Conservation (phyloP, 2,888 invertebrate species). For the Therioaphis trifolii region DNA sequence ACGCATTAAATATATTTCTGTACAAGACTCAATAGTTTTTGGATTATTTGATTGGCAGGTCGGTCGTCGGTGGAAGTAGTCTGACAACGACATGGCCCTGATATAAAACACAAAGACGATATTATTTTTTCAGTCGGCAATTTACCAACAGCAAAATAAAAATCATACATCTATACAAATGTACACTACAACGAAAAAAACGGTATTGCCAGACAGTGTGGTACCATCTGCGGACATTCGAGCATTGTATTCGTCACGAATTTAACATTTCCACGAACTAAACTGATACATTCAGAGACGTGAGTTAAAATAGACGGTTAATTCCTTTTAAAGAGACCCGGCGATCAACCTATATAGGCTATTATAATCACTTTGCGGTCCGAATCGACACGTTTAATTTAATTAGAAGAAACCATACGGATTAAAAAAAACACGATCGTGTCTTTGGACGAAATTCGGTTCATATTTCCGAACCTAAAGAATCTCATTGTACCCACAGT, state of each 20-base stretch:
- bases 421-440: background rate
- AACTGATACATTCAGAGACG: background rate
- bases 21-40: too few relatives aligned
- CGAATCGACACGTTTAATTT: slow-evolving; percentile 56
- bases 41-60: background rate
- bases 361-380: slow-evolving; percentile 29
- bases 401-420: background rate
- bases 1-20: too few relatives aligned
- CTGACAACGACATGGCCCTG: background rate
- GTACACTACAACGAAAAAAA: slow-evolving; percentile 3
- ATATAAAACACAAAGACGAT: background rate
- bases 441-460: background rate
- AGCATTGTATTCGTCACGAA: slow-evolving; percentile 49
- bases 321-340: slow-evolving; percentile 22
- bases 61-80: background rate
- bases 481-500: too few relatives aligned
- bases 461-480: too few relatives aligned
- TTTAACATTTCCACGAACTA: slow-evolving; percentile 36
- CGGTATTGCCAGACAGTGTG: slow-evolving; percentile 35
- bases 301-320: background rate
- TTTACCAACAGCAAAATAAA: background rate
- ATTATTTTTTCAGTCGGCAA: background rate
- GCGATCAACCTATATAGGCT: background rate
- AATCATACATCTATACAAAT: background rate
- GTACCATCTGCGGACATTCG: slow-evolving; percentile 24